These are phyloP conservation scores for Spatula versicolor DNA, from an alignment of 2,797 vertebrate genomes.

Conservation along the genomic window DNA sequence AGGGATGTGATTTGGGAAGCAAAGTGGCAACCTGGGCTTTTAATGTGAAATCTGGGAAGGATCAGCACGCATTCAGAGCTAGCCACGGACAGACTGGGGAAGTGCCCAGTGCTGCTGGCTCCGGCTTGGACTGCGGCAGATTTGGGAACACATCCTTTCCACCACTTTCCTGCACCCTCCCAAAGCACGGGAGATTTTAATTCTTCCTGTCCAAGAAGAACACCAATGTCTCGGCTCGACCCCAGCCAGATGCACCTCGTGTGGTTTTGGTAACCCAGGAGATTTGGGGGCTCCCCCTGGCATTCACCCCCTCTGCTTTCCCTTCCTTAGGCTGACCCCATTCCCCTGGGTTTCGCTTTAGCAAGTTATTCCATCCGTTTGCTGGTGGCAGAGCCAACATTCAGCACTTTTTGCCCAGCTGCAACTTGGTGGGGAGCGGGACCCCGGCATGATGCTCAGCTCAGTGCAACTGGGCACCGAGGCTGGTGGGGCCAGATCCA, in stretches of 20 bases:
- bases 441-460: fast-evolving
- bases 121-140: background rate
- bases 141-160: background rate
- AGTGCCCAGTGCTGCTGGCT: background rate
- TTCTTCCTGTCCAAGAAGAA: background rate
- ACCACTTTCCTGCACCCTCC: background rate
- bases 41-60: background rate
- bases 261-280: background rate
- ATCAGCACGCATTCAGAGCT: background rate
- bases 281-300: background rate
- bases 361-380: background rate
- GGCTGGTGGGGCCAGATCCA: background rate
- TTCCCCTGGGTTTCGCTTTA: background rate
- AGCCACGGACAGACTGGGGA: background rate
- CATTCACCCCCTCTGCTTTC: background rate
- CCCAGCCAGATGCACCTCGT: background rate
- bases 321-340: background rate
- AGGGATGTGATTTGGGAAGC: background rate
- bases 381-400: background rate
- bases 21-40: background rate
- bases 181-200: background rate
- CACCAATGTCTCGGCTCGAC: background rate
- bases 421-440: background rate
- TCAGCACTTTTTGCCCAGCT: background rate
- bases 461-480: background rate